phyloP scores from a whole-genome alignment of 1,140 invertebrate species.

The Leptoteleia sp. region DNA sequence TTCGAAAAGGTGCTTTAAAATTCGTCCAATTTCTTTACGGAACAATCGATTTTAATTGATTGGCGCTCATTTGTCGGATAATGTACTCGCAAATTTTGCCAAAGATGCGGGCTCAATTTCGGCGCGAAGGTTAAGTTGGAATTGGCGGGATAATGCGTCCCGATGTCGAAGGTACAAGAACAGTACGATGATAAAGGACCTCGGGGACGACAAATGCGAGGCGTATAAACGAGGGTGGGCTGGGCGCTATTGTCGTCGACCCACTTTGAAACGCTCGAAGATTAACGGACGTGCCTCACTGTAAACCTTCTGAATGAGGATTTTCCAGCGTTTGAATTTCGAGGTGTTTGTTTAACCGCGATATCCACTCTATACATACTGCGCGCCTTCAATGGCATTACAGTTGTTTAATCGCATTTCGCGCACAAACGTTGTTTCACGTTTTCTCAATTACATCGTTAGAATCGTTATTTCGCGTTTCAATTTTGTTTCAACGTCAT shows the following conservation, averaged over 20 bases:
- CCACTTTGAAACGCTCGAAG: constrained; percentile 55
- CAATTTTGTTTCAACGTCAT: background rate
- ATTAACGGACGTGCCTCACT: constrained; percentile 58
- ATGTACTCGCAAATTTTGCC: constrained; percentile 5
- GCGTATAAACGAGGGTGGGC: constrained; percentile 24
- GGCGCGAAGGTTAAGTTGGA: constrained; percentile 10
- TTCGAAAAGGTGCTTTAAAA: too few species aligned
- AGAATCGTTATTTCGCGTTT: constrained; percentile 3
- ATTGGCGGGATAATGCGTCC: constrained; percentile 15
- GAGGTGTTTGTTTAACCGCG: constrained; percentile 60
- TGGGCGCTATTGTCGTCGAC: constrained; percentile 56
- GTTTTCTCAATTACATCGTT: constrained; percentile 12
- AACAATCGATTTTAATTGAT: constrained; percentile 20
- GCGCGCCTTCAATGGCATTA: constrained; percentile 7
- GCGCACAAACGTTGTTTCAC: constrained; percentile 20
- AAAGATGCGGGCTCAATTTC: constrained; percentile 32
- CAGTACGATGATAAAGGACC: constrained; percentile 43
- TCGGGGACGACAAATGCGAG: constrained; percentile 23
- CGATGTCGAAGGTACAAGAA: constrained; percentile 36
- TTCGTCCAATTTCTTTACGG: too few species aligned
- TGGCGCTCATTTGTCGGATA: background rate
- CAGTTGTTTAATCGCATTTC: constrained; percentile 40
- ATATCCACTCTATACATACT: constrained; percentile 24
- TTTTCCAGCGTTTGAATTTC: constrained; percentile 62
- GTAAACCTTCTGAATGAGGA: constrained; percentile 48